Conservation (phyloP, 1,140 invertebrate species). For the Bradysia coprophila region DNA sequence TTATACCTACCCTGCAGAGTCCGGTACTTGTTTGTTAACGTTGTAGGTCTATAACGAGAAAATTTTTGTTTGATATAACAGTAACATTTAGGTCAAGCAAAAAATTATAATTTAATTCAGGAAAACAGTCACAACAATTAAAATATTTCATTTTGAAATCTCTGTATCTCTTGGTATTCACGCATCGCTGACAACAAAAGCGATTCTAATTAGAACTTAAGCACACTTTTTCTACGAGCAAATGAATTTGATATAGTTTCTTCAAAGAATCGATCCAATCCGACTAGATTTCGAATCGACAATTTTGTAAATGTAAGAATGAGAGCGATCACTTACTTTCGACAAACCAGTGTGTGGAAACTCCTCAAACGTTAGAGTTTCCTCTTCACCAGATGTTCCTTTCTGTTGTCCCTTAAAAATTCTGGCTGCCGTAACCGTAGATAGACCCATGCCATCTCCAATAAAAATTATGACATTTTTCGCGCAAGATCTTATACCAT, state of each 20-base stretch:
- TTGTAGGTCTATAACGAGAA: conserved; percentile 60
- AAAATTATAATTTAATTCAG: too few relatives aligned
- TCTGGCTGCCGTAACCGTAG: conserved; percentile 70
- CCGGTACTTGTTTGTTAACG: conserved; percentile 69
- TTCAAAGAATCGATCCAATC: too few relatives aligned
- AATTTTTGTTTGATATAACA: neutral
- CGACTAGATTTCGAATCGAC: too few relatives aligned
- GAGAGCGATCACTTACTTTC: conserved; percentile 50
- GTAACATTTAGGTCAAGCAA: too few relatives aligned
- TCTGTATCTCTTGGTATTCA: too few relatives aligned
- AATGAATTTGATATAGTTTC: too few relatives aligned
- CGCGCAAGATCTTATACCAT: conserved; percentile 27
- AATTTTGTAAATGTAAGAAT: too few relatives aligned
- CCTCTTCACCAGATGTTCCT: conserved; percentile 20
- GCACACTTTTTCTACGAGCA: too few relatives aligned
- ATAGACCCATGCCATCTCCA: conserved; percentile 87
- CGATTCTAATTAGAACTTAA: too few relatives aligned
- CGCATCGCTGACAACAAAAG: too few relatives aligned
- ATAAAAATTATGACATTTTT: conserved; percentile 85
- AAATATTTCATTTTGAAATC: conserved; percentile 6
- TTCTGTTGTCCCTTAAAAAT: conserved; percentile 52
- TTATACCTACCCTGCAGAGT: too few relatives aligned
- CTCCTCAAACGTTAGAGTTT: conserved; percentile 49
- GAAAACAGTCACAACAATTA: neutral
- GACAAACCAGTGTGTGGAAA: conserved; percentile 67